These are phyloP conservation scores for Ammodytes dubius DNA, from an alignment of 2,113 vertebrate species.

Conservation along the genomic window DNA sequence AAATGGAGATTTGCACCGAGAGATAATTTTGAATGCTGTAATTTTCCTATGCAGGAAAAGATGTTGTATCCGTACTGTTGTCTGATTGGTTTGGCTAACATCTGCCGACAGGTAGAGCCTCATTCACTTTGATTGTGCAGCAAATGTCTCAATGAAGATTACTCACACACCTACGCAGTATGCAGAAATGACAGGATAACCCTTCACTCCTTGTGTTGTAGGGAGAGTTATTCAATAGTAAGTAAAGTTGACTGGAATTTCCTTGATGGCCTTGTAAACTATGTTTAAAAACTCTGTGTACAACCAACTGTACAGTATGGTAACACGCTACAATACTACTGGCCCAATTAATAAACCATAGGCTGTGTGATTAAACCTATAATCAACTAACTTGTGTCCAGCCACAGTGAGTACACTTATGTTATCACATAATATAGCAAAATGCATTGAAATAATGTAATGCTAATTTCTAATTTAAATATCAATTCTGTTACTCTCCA, in stretches of 20 bases:
- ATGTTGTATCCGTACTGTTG: conserved; percentile 31
- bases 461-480: not conserved
- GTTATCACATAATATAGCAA: not conserved
- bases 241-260: not conserved
- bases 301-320: not conserved
- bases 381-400: conserved; percentile 4
- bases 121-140: conserved; percentile 11
- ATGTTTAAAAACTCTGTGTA: not conserved
- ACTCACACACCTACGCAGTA: not conserved
- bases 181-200: not conserved
- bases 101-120: conserved; percentile 9
- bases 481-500: not conserved
- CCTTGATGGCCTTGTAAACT: not conserved
- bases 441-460: conserved; percentile 1
- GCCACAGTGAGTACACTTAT: not conserved
- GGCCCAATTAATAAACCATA: not conserved
- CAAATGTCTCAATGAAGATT: conserved; percentile 15
- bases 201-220: not conserved
- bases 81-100: conserved; percentile 30
- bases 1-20: conserved; percentile 61
- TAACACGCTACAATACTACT: not conserved
- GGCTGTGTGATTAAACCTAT: not conserved
- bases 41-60: conserved; percentile 26
- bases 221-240: not conserved
- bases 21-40: conserved; percentile 43